These are phyloP conservation scores for Phaonia tiefii DNA, from an alignment of 2,888 invertebrate genomes.

Conservation along the genomic window DNA sequence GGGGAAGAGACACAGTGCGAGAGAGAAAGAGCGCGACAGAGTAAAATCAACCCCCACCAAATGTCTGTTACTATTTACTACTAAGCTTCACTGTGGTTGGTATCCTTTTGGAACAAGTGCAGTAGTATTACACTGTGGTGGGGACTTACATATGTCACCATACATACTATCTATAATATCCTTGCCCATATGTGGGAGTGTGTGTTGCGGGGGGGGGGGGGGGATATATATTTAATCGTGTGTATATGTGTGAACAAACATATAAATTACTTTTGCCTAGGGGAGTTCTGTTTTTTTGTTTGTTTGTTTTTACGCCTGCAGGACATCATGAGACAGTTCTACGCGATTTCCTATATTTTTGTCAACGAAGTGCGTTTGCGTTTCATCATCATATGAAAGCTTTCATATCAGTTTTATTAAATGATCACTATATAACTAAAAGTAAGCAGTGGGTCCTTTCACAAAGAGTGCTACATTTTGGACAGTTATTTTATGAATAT, in stretches of 20 bases:
- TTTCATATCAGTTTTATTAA: slow-evolving; percentile 24
- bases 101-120: slow-evolving; percentile 38
- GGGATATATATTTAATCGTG: not conserved
- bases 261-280: slow-evolving; percentile 36
- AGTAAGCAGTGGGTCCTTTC: no score
- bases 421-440: no score
- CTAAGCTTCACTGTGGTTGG: slow-evolving; percentile 3
- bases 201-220: not conserved
- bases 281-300: slow-evolving; percentile 20
- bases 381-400: slow-evolving; percentile 1
- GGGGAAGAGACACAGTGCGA: not conserved
- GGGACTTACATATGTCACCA: not conserved
- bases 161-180: not conserved
- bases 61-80: not conserved
- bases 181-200: not conserved
- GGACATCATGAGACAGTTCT: slow-evolving; percentile 16
- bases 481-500: no score
- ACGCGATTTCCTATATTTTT: not conserved
- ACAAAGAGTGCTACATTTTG: no score
- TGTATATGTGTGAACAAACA: slow-evolving; percentile 23
- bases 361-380: slow-evolving; percentile 4
- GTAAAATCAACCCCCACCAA: not conserved
- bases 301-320: slow-evolving; percentile 18
- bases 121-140: slow-evolving; percentile 18
- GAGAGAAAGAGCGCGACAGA: slow-evolving; percentile 9